phyloP scores from a whole-genome alignment of 2,888 invertebrate genomes.

The Drosophila neonasuta region DNA sequence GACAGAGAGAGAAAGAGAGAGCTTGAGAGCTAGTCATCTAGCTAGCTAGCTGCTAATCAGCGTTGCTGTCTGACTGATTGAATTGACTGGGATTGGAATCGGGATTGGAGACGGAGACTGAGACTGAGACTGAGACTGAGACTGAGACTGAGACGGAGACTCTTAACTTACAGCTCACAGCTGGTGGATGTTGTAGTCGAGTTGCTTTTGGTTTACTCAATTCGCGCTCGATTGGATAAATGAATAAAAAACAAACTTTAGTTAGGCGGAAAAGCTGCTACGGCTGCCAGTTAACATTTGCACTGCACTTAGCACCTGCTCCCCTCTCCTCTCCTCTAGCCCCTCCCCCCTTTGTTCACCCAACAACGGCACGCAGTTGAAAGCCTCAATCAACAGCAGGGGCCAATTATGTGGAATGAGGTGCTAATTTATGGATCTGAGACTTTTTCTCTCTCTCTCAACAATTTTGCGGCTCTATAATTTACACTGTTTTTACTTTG shows the following conservation, averaged over 20 bases:
- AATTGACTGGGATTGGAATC: constrained; percentile 62
- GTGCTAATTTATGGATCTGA: constrained; percentile 79
- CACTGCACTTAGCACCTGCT: constrained; percentile 72
- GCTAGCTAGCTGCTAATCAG: constrained; percentile 72
- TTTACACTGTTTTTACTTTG: constrained; percentile 55
- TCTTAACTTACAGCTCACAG: not conserved
- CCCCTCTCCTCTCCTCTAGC: not conserved
- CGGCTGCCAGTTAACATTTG: constrained; percentile 66
- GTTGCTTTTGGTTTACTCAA: constrained; percentile 12
- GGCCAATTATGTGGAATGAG: constrained; percentile 75
- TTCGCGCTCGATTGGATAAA: constrained; percentile 71
- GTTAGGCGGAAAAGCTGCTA: constrained; percentile 40
- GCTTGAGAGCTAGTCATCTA: constrained; percentile 1
- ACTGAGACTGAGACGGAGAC: not conserved
- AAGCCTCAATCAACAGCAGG: constrained; percentile 71
- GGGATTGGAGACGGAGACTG: not conserved
- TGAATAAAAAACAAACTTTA: constrained; percentile 67
- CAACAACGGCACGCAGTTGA: constrained; percentile 40
- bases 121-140: not conserved
- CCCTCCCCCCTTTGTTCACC: not conserved
- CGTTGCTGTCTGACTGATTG: constrained; percentile 71
- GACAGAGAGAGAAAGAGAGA: not conserved
- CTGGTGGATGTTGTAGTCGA: constrained; percentile 23
- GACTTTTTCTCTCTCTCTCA: constrained; percentile 51
- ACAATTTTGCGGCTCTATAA: constrained; percentile 67